Evolutionary conservation across 2,113 vertebrate species (phyloP).

Genomic region (Aspidoscelis tigris): DNA sequence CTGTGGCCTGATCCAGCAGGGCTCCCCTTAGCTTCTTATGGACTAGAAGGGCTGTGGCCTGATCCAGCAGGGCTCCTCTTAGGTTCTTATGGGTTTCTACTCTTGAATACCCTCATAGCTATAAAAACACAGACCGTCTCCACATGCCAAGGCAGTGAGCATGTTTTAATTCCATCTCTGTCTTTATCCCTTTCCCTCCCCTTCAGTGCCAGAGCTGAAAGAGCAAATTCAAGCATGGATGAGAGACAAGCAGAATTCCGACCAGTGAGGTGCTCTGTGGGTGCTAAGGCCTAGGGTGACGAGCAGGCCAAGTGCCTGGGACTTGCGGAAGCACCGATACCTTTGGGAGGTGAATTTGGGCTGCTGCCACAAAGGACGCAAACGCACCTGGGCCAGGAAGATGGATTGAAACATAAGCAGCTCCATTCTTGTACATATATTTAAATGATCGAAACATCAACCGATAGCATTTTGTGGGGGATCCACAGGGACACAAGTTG

Average conservation of each 20-base stretch:
- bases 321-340: background rate
- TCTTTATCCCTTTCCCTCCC: background rate
- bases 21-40: no score
- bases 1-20: no score
- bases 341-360: constrained; percentile 16
- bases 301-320: constrained; percentile 11
- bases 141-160: no score
- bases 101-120: no score
- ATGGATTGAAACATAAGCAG: constrained; percentile 47
- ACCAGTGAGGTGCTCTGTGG: constrained; percentile 71
- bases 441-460: constrained; percentile 75
- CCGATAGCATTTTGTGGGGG: constrained; percentile 68
- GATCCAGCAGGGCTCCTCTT: no score
- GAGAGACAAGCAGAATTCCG: constrained; percentile 91
- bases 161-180: no score
- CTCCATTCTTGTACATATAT: constrained; percentile 83
- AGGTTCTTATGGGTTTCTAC: no score
- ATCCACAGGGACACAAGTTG: constrained; percentile 60
- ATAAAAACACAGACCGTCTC: no score
- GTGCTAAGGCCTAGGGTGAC: constrained; percentile 36
- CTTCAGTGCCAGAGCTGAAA: constrained; percentile 93
- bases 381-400: constrained; percentile 45
- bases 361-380: constrained; percentile 41
- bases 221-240: constrained; percentile 97
- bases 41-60: no score